Conservation (phyloP, 2,113 vertebrate species). For the Electrona antarctica region DNA sequence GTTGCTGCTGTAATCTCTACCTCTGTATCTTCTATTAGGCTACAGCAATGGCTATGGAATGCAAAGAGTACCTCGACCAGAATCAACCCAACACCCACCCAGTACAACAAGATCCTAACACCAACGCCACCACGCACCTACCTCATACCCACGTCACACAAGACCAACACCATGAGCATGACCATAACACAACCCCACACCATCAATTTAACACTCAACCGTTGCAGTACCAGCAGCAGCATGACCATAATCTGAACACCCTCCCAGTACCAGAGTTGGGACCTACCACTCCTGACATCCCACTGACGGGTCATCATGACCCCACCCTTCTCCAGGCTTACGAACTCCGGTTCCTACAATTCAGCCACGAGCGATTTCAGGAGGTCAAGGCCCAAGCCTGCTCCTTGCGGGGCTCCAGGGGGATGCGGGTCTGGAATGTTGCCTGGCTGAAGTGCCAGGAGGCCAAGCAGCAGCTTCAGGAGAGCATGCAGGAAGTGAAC, state of each 20-base stretch:
- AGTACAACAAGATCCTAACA: slow-evolving; percentile 24
- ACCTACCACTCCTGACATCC: neutral
- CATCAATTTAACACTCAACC: slow-evolving; percentile 24
- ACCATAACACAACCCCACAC: slow-evolving; percentile 4
- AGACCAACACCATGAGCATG: slow-evolving; percentile 36
- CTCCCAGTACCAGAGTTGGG: slow-evolving; percentile 5
- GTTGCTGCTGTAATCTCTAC: neutral
- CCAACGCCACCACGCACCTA: neutral
- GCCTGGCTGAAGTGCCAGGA: slow-evolving; percentile 79
- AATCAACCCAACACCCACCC: slow-evolving; percentile 36
- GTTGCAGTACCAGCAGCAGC: slow-evolving; percentile 27
- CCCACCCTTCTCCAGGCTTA: slow-evolving; percentile 75
- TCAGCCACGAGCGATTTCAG: slow-evolving; percentile 79
- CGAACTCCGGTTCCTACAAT: slow-evolving; percentile 76
- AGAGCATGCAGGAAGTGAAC: slow-evolving; percentile 72
- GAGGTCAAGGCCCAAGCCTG: slow-evolving; percentile 81
- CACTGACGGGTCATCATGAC: slow-evolving; percentile 12
- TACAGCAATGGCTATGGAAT: slow-evolving; percentile 78
- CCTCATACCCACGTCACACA: slow-evolving; percentile 34
- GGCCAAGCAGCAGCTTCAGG: slow-evolving; percentile 77
- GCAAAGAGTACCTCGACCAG: slow-evolving; percentile 74
- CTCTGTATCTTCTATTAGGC: slow-evolving; percentile 71
- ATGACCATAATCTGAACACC: slow-evolving; percentile 16
- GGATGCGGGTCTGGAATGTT: slow-evolving; percentile 80
- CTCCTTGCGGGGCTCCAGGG: slow-evolving; percentile 72